Base-by-base conservation (phyloP, 2,888 invertebrate genomes). In the Dendrolimus pini region DNA sequence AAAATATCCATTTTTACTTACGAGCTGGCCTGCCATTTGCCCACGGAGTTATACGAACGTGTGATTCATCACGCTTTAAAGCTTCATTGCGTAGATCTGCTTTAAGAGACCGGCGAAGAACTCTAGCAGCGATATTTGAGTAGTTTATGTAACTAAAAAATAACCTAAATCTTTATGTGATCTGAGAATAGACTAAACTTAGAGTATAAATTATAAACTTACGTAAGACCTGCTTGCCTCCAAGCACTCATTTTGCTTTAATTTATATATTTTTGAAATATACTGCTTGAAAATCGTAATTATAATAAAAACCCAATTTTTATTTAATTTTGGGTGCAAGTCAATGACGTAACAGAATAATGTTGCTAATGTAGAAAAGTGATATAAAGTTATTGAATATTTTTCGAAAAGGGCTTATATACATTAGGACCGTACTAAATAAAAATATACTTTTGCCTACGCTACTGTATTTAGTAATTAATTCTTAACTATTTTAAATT, bases 81-180 rank as follows among this genome's bases (percentile, higher is more conserved):
- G 97, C 97, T 41, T 96, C 97, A 30, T 84, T 89, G 67, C 93
- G 93, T 0, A 95, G 70, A 54, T 97, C 96, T 1, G 94, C 82
- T 82, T 98, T 98, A 68, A 98, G 82, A 12, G 96, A 93, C 76
- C 94, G 93, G 61, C 98, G 93, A 60, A 98, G 88, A 58, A 96
- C 90, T 75, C 93, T 94, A 30, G 98, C 98, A 74, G 98, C 98
- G 77, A 99, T 96, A 83, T 95, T 96, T 60, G 98, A 99, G 88
- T 96, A 99, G 91, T 97, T 97, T 85, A 99, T 96, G 92, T 99
- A 99, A 91, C 98, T 99, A 82, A 62, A 85, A 81, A 62, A 13
- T 47, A 54, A 47, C 47, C 47, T 47, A 54, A 14, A 6, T 30
- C 10, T 54, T 52, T 41, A n/a, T 53, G 12, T 41, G 41, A 10